Evolutionary conservation across 2,888 invertebrate species (phyloP).

Genomic region (Galeruca laticollis): DNA sequence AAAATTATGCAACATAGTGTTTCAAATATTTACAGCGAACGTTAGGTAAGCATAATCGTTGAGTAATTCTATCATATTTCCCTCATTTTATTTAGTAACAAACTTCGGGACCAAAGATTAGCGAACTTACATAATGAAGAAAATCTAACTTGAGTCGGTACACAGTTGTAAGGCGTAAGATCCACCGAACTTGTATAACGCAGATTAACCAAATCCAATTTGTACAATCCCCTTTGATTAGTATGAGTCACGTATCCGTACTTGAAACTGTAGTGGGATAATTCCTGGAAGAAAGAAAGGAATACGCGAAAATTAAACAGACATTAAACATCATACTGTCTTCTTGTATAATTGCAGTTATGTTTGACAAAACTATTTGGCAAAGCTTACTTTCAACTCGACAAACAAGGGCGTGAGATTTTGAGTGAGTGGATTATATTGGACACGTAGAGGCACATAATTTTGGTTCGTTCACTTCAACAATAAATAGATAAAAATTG

Average conservation of each 20-base stretch:
- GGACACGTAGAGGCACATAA: too few relatives aligned
- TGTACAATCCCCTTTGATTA: constrained; percentile 79
- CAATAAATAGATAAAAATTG: too few relatives aligned
- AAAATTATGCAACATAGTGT: background rate
- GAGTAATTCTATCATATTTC: background rate
- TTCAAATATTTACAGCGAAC: background rate
- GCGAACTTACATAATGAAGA: constrained; percentile 76
- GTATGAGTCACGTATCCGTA: constrained; percentile 82
- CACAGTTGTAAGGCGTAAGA: constrained; percentile 79
- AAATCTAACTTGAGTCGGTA: constrained; percentile 77
- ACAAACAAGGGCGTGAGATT: too few relatives aligned
- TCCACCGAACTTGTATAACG: constrained; percentile 79
- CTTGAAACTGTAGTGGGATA: constrained; percentile 71
- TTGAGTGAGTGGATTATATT: too few relatives aligned
- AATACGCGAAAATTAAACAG: background rate
- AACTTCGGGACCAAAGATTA: background rate
- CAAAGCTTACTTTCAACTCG: too few relatives aligned
- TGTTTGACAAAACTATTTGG: background rate
- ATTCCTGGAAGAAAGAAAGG: constrained; percentile 65
- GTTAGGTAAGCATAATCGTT: background rate
- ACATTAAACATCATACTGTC: too few relatives aligned
- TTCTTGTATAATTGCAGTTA: background rate
- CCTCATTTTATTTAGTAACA: background rate
- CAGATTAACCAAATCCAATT: constrained; percentile 78
- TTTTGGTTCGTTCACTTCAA: too few relatives aligned